A percentile compares a stretch with the other conserved stretches of the same genome.
Conservation (phyloP, 2,888 invertebrate genomes). For the Scaptomyza tumidula region DNA sequence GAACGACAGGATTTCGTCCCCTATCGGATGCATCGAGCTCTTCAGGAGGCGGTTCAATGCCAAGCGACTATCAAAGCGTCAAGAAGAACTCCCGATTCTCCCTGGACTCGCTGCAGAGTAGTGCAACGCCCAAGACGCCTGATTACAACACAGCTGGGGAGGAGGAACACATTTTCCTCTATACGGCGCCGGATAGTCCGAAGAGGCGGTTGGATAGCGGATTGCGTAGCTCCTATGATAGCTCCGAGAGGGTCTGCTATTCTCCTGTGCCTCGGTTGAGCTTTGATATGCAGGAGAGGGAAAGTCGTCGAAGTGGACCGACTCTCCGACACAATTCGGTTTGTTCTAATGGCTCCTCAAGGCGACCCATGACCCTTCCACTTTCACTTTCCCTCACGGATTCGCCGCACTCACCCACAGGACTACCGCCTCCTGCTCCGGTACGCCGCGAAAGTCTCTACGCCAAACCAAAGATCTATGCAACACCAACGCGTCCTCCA, state of each 20-base stretch:
- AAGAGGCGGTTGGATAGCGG: conserved; percentile 80
- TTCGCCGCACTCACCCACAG: conserved; percentile 67
- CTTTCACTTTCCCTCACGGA: conserved; percentile 63
- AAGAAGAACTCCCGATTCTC: conserved; percentile 84
- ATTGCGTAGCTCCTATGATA: conserved; percentile 74
- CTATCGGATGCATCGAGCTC: conserved; percentile 82
- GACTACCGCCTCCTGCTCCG: conserved; percentile 77
- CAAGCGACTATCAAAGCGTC: conserved; percentile 81
- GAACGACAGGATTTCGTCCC: conserved; percentile 75
- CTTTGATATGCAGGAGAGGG: conserved; percentile 82
- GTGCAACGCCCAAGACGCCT: conserved; percentile 83
- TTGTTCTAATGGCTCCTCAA: conserved; percentile 51
- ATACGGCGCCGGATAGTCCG: conserved; percentile 83
- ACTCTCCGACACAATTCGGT: conserved; percentile 69
- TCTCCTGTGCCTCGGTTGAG: conserved; percentile 71
- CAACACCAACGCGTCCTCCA: conserved; percentile 66
- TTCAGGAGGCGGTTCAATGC: conserved; percentile 79
- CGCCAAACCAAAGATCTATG: conserved; percentile 81
- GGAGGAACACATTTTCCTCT: conserved; percentile 83
- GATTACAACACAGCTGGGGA: conserved; percentile 82
- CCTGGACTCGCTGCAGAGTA: conserved; percentile 83
- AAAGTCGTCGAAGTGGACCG: conserved; percentile 43
- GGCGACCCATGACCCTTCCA: conserved; percentile 55
- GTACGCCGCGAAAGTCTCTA: conserved; percentile 81
- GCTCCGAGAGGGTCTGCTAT: conserved; percentile 77